Evolutionary conservation across 2,888 invertebrate genomes (phyloP).

Genomic region (Arrhopalites spinosus): DNA sequence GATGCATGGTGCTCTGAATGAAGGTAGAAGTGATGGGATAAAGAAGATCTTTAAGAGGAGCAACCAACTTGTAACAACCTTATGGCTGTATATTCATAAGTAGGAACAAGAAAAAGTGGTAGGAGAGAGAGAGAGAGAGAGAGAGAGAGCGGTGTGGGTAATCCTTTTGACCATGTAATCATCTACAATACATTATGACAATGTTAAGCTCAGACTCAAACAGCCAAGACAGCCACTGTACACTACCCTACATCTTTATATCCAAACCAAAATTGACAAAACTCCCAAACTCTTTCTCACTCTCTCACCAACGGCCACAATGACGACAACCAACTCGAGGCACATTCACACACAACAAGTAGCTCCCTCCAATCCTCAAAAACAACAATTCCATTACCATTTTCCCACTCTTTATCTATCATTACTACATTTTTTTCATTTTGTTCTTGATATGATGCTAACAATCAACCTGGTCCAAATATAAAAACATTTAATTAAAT

Average conservation of each 20-base stretch:
- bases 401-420: no score
- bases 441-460: no score
- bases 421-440: no score
- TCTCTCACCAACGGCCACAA: background rate
- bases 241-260: background rate
- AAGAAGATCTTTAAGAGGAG: background rate
- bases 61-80: no score
- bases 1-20: conserved; percentile 15
- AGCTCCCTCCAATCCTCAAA: background rate
- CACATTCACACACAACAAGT: conserved; percentile 12
- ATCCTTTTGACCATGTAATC: conserved; percentile 15
- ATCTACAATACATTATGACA: conserved; percentile 26
- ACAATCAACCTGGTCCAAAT: no score
- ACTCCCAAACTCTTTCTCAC: background rate
- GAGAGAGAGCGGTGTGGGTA: no score
- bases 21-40: background rate
- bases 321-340: background rate
- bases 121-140: no score
- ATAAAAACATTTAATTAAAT: no score
- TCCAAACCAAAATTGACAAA: background rate
- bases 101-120: no score
- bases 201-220: conserved; percentile 16
- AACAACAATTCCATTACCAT: no score
- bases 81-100: no score
- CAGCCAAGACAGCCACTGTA: background rate